Evolutionary conservation across 2,888 invertebrate species (phyloP).

Genomic region (Prosopocoilus inquinatus): DNA sequence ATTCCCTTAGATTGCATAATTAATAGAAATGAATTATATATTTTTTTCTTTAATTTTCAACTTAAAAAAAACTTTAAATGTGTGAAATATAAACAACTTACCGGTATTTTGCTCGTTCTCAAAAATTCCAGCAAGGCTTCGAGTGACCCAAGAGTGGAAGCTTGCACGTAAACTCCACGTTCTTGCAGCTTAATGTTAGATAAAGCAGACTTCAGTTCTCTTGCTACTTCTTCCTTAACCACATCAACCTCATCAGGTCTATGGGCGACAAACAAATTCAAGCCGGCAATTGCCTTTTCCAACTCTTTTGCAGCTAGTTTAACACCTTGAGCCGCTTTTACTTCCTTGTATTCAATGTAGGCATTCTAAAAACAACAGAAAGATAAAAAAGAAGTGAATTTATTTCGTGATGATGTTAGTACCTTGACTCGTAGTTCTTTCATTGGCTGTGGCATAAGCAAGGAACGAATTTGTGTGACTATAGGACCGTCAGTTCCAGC

Average conservation of each 20-base stretch:
- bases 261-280: slow-evolving; percentile 88
- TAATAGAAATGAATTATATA: too few species aligned
- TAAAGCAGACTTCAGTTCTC: slow-evolving; percentile 83
- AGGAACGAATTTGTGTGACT: slow-evolving; percentile 92
- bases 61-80: too few species aligned
- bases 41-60: too few species aligned
- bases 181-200: slow-evolving; percentile 89
- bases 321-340: slow-evolving; percentile 95
- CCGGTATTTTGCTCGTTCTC: slow-evolving; percentile 88
- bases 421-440: slow-evolving; percentile 96
- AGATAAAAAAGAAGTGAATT: slow-evolving; percentile 13
- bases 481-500: slow-evolving; percentile 99
- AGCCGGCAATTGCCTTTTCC: slow-evolving; percentile 95
- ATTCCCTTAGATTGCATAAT: too few species aligned
- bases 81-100: slow-evolving; percentile 58
- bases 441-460: slow-evolving; percentile 97
- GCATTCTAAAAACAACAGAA: slow-evolving; percentile 63
- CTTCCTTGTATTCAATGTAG: slow-evolving; percentile 91
- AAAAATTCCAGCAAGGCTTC: slow-evolving; percentile 96
- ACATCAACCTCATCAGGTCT: slow-evolving; percentile 93
- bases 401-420: slow-evolving; percentile 18
- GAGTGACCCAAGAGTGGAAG: slow-evolving; percentile 97
- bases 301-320: slow-evolving; percentile 98
- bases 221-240: slow-evolving; percentile 79
- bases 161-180: slow-evolving; percentile 98